Evolutionary conservation across 2,797 vertebrate genomes (phyloP).

Genomic region (Sardinella longiceps): DNA sequence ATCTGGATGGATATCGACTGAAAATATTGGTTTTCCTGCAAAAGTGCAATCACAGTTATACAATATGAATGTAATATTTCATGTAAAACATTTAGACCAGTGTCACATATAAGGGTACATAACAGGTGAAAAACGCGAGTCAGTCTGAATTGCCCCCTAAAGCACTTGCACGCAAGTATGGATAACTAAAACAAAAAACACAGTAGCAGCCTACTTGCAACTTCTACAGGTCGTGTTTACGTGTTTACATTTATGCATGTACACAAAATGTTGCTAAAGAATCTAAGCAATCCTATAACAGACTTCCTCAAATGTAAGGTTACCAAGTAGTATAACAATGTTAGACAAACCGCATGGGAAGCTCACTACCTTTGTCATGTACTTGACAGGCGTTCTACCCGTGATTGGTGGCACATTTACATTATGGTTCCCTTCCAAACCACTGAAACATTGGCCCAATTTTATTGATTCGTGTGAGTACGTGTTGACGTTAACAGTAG

Average conservation of each 20-base stretch:
- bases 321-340: neutral
- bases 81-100: neutral
- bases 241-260: too few species aligned
- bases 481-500: neutral
- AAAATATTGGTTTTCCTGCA: constrained; percentile 97
- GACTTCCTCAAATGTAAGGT: neutral
- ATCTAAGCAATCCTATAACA: neutral
- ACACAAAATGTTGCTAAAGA: neutral
- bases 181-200: neutral
- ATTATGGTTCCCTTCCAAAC: neutral
- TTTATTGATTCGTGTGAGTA: neutral
- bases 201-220: neutral
- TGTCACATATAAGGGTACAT: neutral
- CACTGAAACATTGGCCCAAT: neutral
- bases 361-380: neutral
- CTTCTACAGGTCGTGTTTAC: neutral
- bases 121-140: neutral
- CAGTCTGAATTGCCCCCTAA: too few species aligned
- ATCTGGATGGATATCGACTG: constrained; percentile 97
- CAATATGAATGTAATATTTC: neutral
- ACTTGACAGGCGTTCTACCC: neutral
- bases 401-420: neutral
- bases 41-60: constrained; percentile 36
- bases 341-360: neutral
- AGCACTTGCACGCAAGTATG: neutral